Evolutionary conservation across 2,888 invertebrate genomes (phyloP).

Genomic region (Dendrolimus houi): DNA sequence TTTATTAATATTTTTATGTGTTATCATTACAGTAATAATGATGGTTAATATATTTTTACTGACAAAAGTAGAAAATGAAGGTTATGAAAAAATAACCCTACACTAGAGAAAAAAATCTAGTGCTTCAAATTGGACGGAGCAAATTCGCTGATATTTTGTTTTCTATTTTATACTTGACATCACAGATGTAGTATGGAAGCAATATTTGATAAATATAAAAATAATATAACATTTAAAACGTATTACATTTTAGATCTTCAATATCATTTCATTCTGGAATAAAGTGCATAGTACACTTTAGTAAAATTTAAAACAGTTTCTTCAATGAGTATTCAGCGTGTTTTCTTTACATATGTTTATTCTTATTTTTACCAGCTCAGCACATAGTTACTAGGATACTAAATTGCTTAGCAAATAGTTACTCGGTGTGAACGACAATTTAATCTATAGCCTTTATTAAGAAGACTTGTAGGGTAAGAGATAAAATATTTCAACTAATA

Average conservation of each 20-base stretch:
- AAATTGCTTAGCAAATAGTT: no score
- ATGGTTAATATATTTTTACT: background rate
- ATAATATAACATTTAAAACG: background rate
- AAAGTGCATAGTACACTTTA: no score
- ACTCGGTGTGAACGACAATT: no score
- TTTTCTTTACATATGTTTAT: no score
- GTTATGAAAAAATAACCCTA: background rate
- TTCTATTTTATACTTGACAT: slow-evolving; percentile 19
- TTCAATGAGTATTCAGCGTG: no score
- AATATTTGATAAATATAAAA: slow-evolving; percentile 9
- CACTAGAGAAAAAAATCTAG: background rate
- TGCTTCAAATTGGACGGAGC: slow-evolving; percentile 52
- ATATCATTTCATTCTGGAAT: no score
- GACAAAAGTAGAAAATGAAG: background rate
- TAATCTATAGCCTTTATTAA: no score
- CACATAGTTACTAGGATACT: no score
- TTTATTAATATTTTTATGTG: background rate
- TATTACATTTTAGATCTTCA: no score
- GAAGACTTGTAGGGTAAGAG: background rate
- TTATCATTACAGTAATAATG: background rate
- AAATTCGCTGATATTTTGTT: slow-evolving; percentile 43
- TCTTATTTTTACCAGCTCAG: no score
- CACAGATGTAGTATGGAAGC: slow-evolving; percentile 28
- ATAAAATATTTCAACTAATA: slow-evolving; percentile 16
- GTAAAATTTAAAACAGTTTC: no score